Percentiles rank a stretch among this genome's conserved stretches.
phyloP scores from a whole-genome alignment of 2,797 vertebrate species.

The Pyrrhura leucotis region DNA sequence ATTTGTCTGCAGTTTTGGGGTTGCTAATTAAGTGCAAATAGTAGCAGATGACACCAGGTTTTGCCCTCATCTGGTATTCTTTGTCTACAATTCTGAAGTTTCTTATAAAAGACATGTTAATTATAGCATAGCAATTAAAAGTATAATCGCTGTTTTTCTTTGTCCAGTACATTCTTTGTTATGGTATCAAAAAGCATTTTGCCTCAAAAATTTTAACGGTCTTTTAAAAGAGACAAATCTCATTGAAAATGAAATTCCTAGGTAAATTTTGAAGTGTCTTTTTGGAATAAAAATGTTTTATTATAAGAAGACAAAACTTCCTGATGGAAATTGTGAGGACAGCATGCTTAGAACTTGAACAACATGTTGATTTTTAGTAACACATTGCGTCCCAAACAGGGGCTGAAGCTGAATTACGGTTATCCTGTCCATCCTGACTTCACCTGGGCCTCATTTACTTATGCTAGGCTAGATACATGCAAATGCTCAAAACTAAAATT shows the following conservation, averaged over 20 bases:
- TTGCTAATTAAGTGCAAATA: constrained; percentile 12
- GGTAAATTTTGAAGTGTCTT: neutral
- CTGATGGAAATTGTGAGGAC: neutral
- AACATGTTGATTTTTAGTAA: neutral
- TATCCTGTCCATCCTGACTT: neutral
- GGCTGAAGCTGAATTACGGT: neutral
- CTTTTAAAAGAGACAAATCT: neutral
- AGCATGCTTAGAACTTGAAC: neutral
- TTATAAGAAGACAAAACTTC: neutral
- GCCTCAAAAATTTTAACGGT: neutral
- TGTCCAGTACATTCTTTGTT: neutral
- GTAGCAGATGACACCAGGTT: neutral
- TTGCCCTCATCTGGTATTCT: neutral
- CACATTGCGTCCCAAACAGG: fast-evolving
- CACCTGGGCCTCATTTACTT: neutral
- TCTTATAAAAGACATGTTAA: neutral
- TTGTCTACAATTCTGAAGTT: neutral
- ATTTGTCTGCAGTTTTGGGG: neutral
- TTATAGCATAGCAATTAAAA: constrained; percentile 40
- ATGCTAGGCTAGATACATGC: neutral
- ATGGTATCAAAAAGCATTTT: neutral
- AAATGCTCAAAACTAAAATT: neutral
- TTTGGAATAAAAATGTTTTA: neutral
- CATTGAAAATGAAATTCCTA: neutral
- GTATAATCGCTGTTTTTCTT: constrained; percentile 15